Base-by-base conservation (phyloP, 2,113 vertebrate species). In the Emydura subglobosa region DNA sequence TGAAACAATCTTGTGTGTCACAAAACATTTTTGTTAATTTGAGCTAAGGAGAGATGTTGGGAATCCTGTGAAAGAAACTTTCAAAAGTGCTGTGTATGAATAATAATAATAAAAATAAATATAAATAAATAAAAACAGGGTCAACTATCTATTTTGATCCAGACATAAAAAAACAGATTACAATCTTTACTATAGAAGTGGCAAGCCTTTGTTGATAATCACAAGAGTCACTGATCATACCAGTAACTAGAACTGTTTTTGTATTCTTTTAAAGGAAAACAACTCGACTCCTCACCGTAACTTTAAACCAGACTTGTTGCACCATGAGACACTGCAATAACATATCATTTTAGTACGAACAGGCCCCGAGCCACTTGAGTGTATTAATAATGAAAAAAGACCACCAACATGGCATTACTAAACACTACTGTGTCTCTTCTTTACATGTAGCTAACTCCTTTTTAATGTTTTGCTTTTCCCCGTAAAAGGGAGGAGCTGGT, bases 401-500 rank as follows among this genome's bases (percentile, higher is more conserved):
- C n/a, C 16, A 1, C 6, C 14, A 9, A 2, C 10, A 7, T 13
- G 5, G n/a, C 82, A 50, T 54, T 87, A 2, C 3, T 34, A 81
- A 47, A 39, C 74, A 19, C 5, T 27, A 2, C 31, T 44, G 74
- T 14, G 34, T 55, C 65, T 68, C 65, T 31, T 19, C 24, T 29
- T 59, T 89, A 78, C 76, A 89, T 54, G 47, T 78, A 74, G 72
- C 1, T 53, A 21, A 29, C 39, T 79, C 90, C 91, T 87, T 44
- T 89, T 91, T 2, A 89, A 93, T 65, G 6, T 22, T 55, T 6
- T 59, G 29, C 78, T 88, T 80, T 39, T 39, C 68, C 82, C 54
- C 79, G 87, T 87, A 68, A 49, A 89, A 88, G 79, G 87, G 78
- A 96, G 61, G 83, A 89, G 83, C 5, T 92, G n/a, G 24, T 44